These are phyloP conservation scores for Pachyuromys duprasi DNA, from an alignment of 2,797 vertebrate species.

Conservation along the genomic window DNA sequence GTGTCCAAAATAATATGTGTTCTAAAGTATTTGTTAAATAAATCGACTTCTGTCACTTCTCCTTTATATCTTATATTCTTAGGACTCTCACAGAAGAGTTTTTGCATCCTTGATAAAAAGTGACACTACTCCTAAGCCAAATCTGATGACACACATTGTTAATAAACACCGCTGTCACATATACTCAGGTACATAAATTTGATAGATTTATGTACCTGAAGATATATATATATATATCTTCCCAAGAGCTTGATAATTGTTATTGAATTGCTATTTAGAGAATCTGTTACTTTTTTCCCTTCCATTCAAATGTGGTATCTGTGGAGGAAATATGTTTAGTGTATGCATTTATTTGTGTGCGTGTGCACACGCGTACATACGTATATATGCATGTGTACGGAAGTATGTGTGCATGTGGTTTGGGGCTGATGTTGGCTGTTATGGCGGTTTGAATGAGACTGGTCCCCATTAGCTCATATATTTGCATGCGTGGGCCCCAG, in stretches of 20 bases:
- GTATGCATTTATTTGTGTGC: not conserved
- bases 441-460: not conserved
- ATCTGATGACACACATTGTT: not conserved
- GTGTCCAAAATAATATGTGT: not conserved
- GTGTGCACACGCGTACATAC: not conserved
- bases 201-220: too few species aligned
- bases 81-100: not conserved
- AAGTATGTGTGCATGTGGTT: not conserved
- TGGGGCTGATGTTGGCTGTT: not conserved
- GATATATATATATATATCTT: not conserved
- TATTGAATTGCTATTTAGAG: not conserved
- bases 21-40: not conserved
- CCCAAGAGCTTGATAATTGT: not conserved
- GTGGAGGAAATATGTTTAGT: not conserved
- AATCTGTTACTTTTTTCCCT: not conserved
- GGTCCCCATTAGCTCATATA: not conserved
- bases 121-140: not conserved
- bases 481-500: not conserved
- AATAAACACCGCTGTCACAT: not conserved
- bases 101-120: not conserved
- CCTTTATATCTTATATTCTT: not conserved
- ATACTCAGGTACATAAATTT: not conserved
- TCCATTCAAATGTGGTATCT: not conserved
- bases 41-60: not conserved
- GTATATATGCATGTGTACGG: too few species aligned